Evolutionary conservation across 2,888 invertebrate species (phyloP).

Genomic region (Mythimna albipuncta): DNA sequence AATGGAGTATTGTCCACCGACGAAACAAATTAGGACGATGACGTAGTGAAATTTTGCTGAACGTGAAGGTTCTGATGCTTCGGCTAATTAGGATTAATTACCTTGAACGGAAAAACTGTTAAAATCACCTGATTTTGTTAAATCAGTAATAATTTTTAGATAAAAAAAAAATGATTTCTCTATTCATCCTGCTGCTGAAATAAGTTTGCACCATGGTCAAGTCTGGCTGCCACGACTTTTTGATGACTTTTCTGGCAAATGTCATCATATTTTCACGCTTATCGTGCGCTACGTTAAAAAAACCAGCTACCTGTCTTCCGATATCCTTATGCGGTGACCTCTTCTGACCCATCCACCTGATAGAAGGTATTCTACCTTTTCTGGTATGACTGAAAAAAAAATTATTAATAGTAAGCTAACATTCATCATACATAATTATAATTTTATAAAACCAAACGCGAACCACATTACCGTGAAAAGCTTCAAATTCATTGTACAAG

Average conservation of each 20-base stretch:
- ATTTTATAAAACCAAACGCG: conserved; percentile 11
- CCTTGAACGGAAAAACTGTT: background rate
- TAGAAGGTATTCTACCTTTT: too few relatives aligned
- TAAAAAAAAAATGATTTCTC: too few relatives aligned
- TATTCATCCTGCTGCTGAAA: too few relatives aligned
- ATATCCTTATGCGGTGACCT: background rate
- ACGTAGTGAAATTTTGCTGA: conserved; percentile 73
- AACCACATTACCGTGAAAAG: conserved; percentile 17
- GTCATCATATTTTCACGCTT: background rate
- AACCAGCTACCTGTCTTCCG: background rate
- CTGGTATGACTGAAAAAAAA: background rate
- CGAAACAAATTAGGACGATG: conserved; percentile 85
- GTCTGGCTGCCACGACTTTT: background rate
- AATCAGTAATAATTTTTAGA: background rate
- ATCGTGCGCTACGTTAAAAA: too few relatives aligned
- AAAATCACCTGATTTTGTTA: background rate
- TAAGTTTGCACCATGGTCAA: background rate
- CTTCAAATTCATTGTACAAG: conserved; percentile 28
- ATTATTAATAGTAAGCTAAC: background rate
- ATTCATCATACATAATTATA: background rate
- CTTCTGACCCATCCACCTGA: background rate
- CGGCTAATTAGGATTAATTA: conserved; percentile 69
- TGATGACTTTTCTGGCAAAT: background rate
- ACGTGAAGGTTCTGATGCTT: conserved; percentile 64
- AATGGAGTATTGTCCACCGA: conserved; percentile 82